phyloP scores from a whole-genome alignment of 2,797 vertebrate genomes.

The Miichthys miiuy region DNA sequence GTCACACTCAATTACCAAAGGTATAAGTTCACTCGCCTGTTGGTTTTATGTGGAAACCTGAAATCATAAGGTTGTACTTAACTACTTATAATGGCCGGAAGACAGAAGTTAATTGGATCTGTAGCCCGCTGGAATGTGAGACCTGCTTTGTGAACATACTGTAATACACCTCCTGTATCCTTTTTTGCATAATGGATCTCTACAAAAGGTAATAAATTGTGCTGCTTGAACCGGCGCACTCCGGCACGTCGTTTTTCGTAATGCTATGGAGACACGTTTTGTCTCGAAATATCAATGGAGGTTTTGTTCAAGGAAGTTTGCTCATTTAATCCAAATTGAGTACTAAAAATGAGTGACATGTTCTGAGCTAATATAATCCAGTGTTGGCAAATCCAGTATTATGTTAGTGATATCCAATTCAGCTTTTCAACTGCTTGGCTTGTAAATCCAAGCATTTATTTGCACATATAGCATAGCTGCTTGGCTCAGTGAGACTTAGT shows the following conservation, averaged over 20 bases:
- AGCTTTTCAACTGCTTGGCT: slow-evolving; percentile 64
- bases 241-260: background rate
- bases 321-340: slow-evolving; percentile 53
- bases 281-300: slow-evolving; percentile 46
- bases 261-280: slow-evolving; percentile 16
- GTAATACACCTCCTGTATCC: slow-evolving; percentile 28
- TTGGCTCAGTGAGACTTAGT: slow-evolving; percentile 49
- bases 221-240: slow-evolving; percentile 5
- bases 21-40: slow-evolving; percentile 61
- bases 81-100: slow-evolving; percentile 58
- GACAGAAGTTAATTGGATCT: slow-evolving; percentile 67
- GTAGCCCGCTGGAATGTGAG: slow-evolving; percentile 59
- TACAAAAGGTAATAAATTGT: slow-evolving; percentile 29
- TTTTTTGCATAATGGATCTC: slow-evolving; percentile 41
- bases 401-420: slow-evolving; percentile 59
- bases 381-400: slow-evolving; percentile 58
- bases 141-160: slow-evolving; percentile 49
- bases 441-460: slow-evolving; percentile 75
- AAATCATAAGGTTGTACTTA: slow-evolving; percentile 67
- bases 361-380: slow-evolving; percentile 60
- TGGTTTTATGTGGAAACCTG: slow-evolving; percentile 65
- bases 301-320: slow-evolving; percentile 59
- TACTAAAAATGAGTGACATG: slow-evolving; percentile 47
- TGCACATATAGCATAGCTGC: slow-evolving; percentile 56
- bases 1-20: slow-evolving; percentile 80